Evolutionary conservation across 2,797 vertebrate genomes (phyloP).

Genomic region (Phoxinus dragarum): DNA sequence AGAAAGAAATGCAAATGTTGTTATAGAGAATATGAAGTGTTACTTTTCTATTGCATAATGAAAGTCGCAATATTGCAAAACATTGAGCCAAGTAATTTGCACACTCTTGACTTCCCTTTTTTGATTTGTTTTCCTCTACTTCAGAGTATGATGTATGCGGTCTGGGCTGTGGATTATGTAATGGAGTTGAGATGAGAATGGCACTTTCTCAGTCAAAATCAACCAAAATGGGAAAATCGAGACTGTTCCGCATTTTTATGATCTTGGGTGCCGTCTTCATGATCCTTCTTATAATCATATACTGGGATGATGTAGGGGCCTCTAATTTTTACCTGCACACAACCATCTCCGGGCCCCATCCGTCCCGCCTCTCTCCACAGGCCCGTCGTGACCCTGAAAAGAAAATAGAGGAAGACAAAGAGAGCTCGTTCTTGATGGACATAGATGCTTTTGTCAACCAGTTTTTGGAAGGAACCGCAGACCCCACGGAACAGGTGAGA

Average conservation of each 20-base stretch:
- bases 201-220: slow-evolving; percentile 54
- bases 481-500: slow-evolving; percentile 74
- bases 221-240: slow-evolving; percentile 88
- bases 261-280: slow-evolving; percentile 90
- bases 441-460: slow-evolving; percentile 88
- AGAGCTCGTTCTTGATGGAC: slow-evolving; percentile 78
- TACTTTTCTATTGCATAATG: background rate
- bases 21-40: background rate
- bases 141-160: slow-evolving; percentile 39
- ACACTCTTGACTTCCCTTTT: slow-evolving; percentile 1
- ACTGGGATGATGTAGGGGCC: slow-evolving; percentile 93
- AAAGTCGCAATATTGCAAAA: background rate
- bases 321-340: slow-evolving; percentile 89
- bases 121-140: slow-evolving; percentile 51
- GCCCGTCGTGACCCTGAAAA: slow-evolving; percentile 55
- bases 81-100: background rate
- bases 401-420: slow-evolving; percentile 61
- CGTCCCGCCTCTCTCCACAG: slow-evolving; percentile 68
- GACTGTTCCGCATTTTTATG: slow-evolving; percentile 89
- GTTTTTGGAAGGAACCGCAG: slow-evolving; percentile 82
- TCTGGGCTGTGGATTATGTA: slow-evolving; percentile 58
- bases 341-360: slow-evolving; percentile 83
- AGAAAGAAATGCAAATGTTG: background rate
- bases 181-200: slow-evolving; percentile 71
- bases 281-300: slow-evolving; percentile 95